phyloP scores from a whole-genome alignment of 2,113 vertebrate species.

The Callipepla californica region DNA sequence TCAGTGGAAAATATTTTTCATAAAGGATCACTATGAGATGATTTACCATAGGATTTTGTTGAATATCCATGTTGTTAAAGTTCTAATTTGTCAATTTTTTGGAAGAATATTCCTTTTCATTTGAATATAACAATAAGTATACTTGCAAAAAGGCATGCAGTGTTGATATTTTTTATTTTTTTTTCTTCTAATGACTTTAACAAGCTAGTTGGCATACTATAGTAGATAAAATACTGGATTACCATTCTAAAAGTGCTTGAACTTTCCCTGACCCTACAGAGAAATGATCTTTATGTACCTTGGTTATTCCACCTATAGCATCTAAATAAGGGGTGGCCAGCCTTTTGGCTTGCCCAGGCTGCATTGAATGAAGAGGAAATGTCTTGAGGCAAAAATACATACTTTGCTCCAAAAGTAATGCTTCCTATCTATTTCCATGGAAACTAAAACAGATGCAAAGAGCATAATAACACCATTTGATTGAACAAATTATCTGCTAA shows the following conservation, averaged over 20 bases:
- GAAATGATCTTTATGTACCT: neutral
- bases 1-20: neutral
- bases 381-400: no score
- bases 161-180: neutral
- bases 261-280: neutral
- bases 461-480: no score
- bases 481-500: no score
- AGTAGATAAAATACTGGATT: neutral
- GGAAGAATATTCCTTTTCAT: neutral
- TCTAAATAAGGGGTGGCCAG: neutral
- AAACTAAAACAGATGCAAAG: no score
- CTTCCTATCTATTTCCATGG: no score
- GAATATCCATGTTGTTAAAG: neutral
- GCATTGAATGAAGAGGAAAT: no score
- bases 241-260: neutral
- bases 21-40: neutral
- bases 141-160: neutral
- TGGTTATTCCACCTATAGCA: neutral
- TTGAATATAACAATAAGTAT: neutral
- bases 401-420: no score
- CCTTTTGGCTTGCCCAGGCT: no score
- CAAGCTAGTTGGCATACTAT: neutral
- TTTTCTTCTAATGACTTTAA: neutral
- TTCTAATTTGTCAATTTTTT: neutral
- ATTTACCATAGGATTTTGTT: neutral